Percentiles rank a stretch among this genome's conserved stretches.
These are phyloP conservation scores for Gyps fulvus DNA, from an alignment of 2,113 vertebrate genomes.

Conservation along the genomic window DNA sequence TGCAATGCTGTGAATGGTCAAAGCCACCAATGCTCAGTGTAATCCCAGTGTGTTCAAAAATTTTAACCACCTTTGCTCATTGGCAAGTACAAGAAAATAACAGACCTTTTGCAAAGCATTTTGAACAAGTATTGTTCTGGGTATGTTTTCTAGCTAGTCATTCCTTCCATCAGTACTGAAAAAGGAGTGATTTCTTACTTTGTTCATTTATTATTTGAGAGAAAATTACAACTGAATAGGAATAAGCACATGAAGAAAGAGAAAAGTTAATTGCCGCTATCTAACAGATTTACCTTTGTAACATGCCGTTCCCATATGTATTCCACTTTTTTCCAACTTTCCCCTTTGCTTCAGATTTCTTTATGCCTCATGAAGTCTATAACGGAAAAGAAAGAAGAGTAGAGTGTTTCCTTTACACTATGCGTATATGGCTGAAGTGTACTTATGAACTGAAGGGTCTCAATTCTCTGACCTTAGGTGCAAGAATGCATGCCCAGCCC, in stretches of 20 bases:
- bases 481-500: neutral
- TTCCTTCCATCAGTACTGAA: neutral
- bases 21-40: neutral
- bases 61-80: neutral
- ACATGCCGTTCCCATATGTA: neutral
- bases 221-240: neutral
- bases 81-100: neutral
- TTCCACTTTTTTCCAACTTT: neutral
- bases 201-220: neutral
- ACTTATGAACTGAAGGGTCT: neutral
- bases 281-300: neutral
- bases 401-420: neutral
- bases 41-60: neutral
- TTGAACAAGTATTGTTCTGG: neutral
- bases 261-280: neutral
- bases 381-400: neutral
- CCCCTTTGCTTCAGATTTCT: neutral
- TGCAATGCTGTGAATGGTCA: neutral
- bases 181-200: neutral
- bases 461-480: neutral
- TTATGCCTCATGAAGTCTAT: neutral
- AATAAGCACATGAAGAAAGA: neutral
- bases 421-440: neutral
- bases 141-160: neutral
- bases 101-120: neutral